These are phyloP conservation scores for Cheilosia pagana DNA, from an alignment of 2,888 invertebrate species.

Conservation along the genomic window DNA sequence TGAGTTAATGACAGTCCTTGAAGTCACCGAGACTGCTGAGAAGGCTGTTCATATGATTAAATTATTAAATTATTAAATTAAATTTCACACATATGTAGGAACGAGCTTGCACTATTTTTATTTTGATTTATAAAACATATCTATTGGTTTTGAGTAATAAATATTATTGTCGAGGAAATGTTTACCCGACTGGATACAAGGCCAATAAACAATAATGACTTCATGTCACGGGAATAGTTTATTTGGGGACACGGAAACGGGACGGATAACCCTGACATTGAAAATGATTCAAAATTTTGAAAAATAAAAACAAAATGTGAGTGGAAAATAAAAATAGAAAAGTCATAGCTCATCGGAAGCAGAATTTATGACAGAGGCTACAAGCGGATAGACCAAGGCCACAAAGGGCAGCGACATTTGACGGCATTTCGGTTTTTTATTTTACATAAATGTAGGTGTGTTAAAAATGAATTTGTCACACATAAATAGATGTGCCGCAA, in stretches of 20 bases:
- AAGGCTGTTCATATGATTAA: constrained; percentile 22
- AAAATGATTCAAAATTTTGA: constrained; percentile 1
- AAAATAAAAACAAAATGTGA: background rate
- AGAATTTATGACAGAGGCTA: constrained; percentile 16
- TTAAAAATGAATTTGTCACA: background rate
- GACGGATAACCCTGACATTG: constrained; percentile 52
- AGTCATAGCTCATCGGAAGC: background rate
- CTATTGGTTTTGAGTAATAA: background rate
- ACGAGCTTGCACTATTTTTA: background rate
- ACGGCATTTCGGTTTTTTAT: background rate
- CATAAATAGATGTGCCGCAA: background rate
- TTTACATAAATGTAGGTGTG: background rate
- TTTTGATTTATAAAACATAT: background rate
- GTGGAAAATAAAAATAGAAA: constrained; percentile 12
- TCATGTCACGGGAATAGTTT: constrained; percentile 29
- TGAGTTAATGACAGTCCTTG: constrained; percentile 53
- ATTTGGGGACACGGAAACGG: too few relatives aligned
- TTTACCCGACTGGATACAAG: constrained; percentile 11
- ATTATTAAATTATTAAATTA: background rate
- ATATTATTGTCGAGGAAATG: constrained; percentile 2
- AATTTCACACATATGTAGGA: constrained; percentile 17
- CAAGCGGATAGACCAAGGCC: background rate
- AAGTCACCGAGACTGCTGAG: constrained; percentile 32
- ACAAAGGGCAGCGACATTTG: constrained; percentile 40
- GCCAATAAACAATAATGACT: constrained; percentile 39